These are phyloP conservation scores for Botrylloides violaceus DNA, from an alignment of 23 tunicate species.

Conservation along the genomic window DNA sequence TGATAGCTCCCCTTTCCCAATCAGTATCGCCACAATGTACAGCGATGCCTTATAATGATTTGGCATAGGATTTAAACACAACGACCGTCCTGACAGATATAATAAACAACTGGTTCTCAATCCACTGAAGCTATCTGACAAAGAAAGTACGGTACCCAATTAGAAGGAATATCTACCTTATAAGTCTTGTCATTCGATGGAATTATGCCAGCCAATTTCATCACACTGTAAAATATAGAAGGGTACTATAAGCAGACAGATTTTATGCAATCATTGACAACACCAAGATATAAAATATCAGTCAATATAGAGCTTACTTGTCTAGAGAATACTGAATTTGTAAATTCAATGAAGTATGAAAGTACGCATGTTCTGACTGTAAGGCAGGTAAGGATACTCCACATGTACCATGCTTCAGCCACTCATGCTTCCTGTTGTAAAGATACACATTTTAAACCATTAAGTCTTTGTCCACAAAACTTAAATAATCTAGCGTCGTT, in stretches of 20 bases:
- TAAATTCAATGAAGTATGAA: conserved; percentile 35
- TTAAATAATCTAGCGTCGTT: not conserved
- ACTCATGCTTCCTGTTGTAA: conserved; percentile 77
- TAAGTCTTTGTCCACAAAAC: not conserved
- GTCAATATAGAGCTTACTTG: conserved; percentile 19
- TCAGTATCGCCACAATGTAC: too few relatives aligned
- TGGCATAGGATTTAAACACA: too few relatives aligned
- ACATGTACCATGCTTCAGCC: conserved; percentile 93
- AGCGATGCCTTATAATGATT: too few relatives aligned
- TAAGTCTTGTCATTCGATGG: not conserved
- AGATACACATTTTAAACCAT: not conserved
- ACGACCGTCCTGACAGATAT: too few relatives aligned
- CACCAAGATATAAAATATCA: not conserved
- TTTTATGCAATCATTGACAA: too few relatives aligned
- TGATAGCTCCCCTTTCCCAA: too few relatives aligned
- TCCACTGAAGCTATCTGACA: too few relatives aligned
- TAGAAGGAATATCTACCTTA: not conserved
- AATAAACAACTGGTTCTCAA: too few relatives aligned
- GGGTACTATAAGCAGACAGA: too few relatives aligned
- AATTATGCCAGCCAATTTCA: not conserved
- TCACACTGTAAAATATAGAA: not conserved
- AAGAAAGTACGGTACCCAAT: not conserved
- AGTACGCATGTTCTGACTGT: conserved; percentile 66
- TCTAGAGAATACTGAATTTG: conserved; percentile 21
- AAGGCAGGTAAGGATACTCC: conserved; percentile 45